These are phyloP conservation scores for Ericerus pela DNA, from an alignment of 1,140 invertebrate genomes.

Conservation along the genomic window DNA sequence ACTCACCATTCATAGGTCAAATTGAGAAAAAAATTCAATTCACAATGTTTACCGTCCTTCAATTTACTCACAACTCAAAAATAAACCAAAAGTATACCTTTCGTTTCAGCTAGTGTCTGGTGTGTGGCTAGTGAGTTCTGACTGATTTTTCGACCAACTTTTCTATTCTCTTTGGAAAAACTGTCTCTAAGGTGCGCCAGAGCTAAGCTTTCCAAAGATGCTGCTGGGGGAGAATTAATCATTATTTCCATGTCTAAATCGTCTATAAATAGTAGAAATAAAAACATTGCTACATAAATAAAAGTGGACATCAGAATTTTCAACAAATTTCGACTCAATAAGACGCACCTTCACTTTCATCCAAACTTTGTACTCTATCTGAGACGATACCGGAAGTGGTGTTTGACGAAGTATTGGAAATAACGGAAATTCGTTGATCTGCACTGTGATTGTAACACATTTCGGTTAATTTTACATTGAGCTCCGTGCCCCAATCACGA, in stretches of 20 bases:
- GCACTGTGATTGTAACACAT: slow-evolving; percentile 34
- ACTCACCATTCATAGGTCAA: too few relatives aligned
- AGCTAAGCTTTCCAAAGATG: slow-evolving; percentile 56
- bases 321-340: neutral
- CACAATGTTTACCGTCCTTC: too few relatives aligned
- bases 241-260: slow-evolving; percentile 54
- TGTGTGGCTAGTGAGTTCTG: too few relatives aligned
- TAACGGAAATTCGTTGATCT: slow-evolving; percentile 77
- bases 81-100: too few relatives aligned
- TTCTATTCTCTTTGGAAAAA: slow-evolving; percentile 16
- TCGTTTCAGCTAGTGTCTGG: too few relatives aligned
- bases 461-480: slow-evolving; percentile 31
- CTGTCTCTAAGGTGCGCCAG: slow-evolving; percentile 49
- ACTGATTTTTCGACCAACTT: neutral
- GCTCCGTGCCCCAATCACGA: slow-evolving; percentile 43
- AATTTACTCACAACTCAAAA: too few relatives aligned
- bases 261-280: slow-evolving; percentile 27
- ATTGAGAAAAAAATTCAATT: too few relatives aligned
- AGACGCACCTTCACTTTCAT: slow-evolving; percentile 49
- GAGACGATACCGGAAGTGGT: slow-evolving; percentile 90
- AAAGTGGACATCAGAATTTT: neutral
- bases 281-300: slow-evolving; percentile 6
- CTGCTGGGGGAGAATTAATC: slow-evolving; percentile 52
- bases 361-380: slow-evolving; percentile 82
- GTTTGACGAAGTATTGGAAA: slow-evolving; percentile 81